Conservation (phyloP, 1,140 invertebrate genomes). For the Drusus annulatus region DNA sequence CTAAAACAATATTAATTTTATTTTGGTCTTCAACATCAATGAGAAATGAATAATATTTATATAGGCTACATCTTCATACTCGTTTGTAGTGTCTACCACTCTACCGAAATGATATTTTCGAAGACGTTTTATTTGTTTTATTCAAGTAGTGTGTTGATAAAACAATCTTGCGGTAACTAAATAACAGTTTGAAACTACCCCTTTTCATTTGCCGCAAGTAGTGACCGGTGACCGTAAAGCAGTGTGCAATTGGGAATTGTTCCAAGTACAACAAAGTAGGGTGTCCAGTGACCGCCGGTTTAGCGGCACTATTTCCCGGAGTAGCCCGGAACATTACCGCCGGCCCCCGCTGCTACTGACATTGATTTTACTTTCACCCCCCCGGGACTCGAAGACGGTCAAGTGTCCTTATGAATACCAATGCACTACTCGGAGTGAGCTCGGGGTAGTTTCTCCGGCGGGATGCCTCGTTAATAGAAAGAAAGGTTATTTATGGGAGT, state of each 20-base stretch:
- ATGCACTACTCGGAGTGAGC: slow-evolving; percentile 32
- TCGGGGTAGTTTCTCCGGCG: too few relatives aligned
- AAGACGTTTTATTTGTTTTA: too few relatives aligned
- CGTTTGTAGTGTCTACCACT: too few relatives aligned
- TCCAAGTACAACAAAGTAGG: not conserved
- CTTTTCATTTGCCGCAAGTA: not conserved
- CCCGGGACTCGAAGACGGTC: slow-evolving; percentile 25
- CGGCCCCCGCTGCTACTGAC: slow-evolving; percentile 32
- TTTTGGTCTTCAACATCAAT: too few relatives aligned
- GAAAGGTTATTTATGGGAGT: too few relatives aligned
- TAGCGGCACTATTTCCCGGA: not conserved
- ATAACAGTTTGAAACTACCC: not conserved
- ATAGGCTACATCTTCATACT: too few relatives aligned
- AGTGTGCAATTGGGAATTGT: not conserved
- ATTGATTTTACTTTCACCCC: slow-evolving; percentile 52
- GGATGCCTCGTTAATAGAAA: too few relatives aligned
- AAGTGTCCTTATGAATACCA: slow-evolving; percentile 49
- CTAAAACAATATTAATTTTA: too few relatives aligned
- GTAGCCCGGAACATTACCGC: slow-evolving; percentile 19
- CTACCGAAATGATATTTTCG: too few relatives aligned
- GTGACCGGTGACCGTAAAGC: not conserved
- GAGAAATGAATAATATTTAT: too few relatives aligned
- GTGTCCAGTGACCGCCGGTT: too few relatives aligned
- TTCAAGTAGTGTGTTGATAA: too few relatives aligned
- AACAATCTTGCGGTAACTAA: not conserved